Evolutionary conservation across 2,888 invertebrate genomes (phyloP), one percentile per base, ranked within the genome.

Genomic region (Nomada ruficornis): DNA sequence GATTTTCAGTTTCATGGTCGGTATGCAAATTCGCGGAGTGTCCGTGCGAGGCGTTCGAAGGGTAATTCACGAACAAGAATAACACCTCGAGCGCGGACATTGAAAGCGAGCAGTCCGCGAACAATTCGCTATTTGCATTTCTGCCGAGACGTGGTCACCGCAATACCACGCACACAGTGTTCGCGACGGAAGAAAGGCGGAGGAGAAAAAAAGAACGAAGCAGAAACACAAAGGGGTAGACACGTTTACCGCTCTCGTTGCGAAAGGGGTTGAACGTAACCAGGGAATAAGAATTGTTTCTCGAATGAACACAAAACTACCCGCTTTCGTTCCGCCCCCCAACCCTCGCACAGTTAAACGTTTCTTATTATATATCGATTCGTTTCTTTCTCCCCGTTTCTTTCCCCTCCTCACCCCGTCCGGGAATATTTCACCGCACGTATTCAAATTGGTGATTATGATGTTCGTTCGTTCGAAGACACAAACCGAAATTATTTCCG

Each of bases 81-180:
- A 77, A 77, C 78, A 71, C 47, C 65, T 67, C 70, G 44, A 57
- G 78, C 64, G 70, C 47, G 78, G 78, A 77, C 59, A 80, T 71
- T 62, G 71, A 55, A 62, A 72, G 67, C 62, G 67, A 72, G 44
- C 67, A 23, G 70, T 18, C 65, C 26, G 42, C 67, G 79, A 79
- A 79, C 72, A 72, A 79, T 80, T 78, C 72, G 67, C 63, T 57
- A 72, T 80, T 80, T 79, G 79, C 79, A 68, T 79, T 72, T 79
- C 72, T 79, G 79, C 67, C 71, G 50, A 29, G 52, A 64, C 63
- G n/a, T 7, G 54, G 64, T 36, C 77, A 18, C 63, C 50, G 20
- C 26, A 29, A 50, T 50, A 50, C 59, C n/a, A n/a, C 59, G 44
- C 42, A 59, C 47, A 13, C 36, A 0, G 44, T 15, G 13, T 44